These are phyloP conservation scores for Limanda limanda DNA, from an alignment of 2,113 vertebrate genomes.

Conservation along the genomic window DNA sequence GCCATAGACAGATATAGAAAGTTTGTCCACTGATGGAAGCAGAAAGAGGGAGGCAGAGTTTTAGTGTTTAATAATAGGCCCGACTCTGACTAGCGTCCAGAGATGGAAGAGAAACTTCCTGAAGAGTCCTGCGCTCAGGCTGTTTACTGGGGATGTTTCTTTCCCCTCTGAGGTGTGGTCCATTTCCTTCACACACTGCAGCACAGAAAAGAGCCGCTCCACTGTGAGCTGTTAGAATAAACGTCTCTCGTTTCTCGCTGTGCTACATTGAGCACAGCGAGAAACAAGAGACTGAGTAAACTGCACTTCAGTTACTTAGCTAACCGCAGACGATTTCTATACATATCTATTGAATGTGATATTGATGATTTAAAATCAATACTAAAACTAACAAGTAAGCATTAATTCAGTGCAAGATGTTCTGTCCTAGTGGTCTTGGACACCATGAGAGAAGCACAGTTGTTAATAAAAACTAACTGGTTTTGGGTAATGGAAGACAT, in stretches of 20 bases:
- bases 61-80: no score
- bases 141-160: constrained; percentile 55
- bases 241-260: background rate
- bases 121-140: constrained; percentile 20
- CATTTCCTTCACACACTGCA: constrained; percentile 42
- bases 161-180: constrained; percentile 57
- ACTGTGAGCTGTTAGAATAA: background rate
- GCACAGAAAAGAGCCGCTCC: background rate
- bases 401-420: no score
- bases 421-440: no score
- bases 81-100: background rate
- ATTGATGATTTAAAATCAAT: no score
- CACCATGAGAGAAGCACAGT: no score
- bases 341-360: background rate
- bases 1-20: no score
- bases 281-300: background rate
- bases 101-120: constrained; percentile 23
- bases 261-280: background rate
- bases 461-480: no score
- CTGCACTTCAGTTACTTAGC: no score
- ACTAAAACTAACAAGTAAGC: no score
- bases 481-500: no score
- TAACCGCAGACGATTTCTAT: background rate
- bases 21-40: no score
- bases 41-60: no score